Evolutionary conservation across 2,797 vertebrate species (phyloP), one percentile per base, ranked within the genome.

Genomic region (Enteromius treurensis): DNA sequence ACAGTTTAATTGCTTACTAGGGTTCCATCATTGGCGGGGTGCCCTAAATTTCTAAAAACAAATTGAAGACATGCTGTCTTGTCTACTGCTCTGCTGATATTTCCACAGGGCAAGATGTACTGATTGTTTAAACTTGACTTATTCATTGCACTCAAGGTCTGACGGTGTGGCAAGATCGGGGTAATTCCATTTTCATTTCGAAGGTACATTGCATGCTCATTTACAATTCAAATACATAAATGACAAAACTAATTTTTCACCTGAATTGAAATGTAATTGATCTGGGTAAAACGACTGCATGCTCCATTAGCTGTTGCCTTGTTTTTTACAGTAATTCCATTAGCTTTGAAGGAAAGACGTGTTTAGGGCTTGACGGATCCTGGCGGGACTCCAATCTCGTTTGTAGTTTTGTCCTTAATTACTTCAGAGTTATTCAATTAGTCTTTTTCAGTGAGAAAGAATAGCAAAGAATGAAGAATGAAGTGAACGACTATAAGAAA

Each of bases 251-350:
- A 3, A 60, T 11, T 1, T 19, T 51, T 17, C 67, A 7, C 17
- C 23, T 47, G 67, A 47, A n/a, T 21, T 70, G 17, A 42, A 80
- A 32, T 51, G 34, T 8, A 42, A 76, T 21, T 55, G 32, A 67
- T 11, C 45, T 1, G 26, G 68, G 71, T 60, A 29, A 58, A 13
- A 21, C 40, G 37, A 9, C 70, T 26, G 71, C 37, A 26, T 76
- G 42, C 68, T 37, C 19, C 42, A 79, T 83, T 71, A 75, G 60
- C 68, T 64, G 60, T 80, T 73, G 34, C 60, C 42, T 67, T 64
- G 76, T 82, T 62, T 84, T 26, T 74, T 55, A 83, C 37, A 47
- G 77, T 89, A 81, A 86, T 79, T 84, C 77, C 51, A 87, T 88
- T 87, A 80, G 74, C 51, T 81, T 69, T 60, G 53, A 77, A 84